Conservation (phyloP, 2,888 invertebrate genomes). For the Alentia gelatinosa region DNA sequence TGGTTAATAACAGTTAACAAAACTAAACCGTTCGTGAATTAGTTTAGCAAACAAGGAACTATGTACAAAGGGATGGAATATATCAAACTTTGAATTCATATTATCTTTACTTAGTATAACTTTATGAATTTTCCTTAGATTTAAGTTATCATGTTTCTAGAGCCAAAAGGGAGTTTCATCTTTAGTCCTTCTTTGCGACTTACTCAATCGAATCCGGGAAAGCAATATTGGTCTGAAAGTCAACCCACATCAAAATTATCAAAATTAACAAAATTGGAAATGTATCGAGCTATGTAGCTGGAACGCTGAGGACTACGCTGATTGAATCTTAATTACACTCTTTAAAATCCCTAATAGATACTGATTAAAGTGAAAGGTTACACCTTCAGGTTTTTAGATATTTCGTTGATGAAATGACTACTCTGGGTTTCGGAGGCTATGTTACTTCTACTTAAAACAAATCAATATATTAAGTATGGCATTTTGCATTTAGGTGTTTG, state of each 20-base stretch:
- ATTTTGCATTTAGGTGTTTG: background rate
- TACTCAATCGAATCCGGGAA: slow-evolving; percentile 28
- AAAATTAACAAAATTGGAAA: background rate
- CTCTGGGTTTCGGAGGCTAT: background rate
- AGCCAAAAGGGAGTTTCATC: too few species aligned
- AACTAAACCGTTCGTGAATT: too few species aligned
- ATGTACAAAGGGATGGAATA: too few species aligned
- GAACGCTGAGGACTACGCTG: background rate
- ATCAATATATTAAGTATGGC: too few species aligned
- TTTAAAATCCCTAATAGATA: background rate
- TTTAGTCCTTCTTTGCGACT: background rate
- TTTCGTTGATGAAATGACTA: background rate
- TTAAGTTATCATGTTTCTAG: too few species aligned
- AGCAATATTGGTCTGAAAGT: slow-evolving; percentile 17
- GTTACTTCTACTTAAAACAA: background rate
- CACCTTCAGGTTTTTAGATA: background rate
- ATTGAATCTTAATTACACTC: background rate
- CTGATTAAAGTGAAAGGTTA: background rate
- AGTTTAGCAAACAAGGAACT: too few species aligned
- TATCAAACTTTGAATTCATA: too few species aligned
- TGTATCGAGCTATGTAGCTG: background rate
- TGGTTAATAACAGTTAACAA: too few species aligned
- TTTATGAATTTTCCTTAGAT: too few species aligned
- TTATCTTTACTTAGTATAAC: too few species aligned
- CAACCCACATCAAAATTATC: background rate